A percentile compares a stretch with the other conserved stretches of the same genome.
Evolutionary conservation across 2,797 vertebrate genomes (phyloP).

Genomic region (Gadopsis bispinosus): DNA sequence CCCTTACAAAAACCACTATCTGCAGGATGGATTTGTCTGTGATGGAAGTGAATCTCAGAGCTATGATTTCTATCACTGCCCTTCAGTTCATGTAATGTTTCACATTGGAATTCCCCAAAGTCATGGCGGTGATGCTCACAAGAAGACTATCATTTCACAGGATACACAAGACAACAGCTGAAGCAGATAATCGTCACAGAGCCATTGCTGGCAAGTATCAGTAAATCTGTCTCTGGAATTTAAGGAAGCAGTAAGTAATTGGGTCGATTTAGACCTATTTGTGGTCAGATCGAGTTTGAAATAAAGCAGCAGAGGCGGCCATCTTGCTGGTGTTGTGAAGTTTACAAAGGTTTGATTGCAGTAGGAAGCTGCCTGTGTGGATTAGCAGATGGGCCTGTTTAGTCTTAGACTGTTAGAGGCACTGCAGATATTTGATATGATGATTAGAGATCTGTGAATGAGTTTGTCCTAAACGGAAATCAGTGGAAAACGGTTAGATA

Average conservation of each 20-base stretch:
- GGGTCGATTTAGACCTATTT: slow-evolving; percentile 82
- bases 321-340: slow-evolving; percentile 67
- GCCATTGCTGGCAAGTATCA: slow-evolving; percentile 74
- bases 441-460: slow-evolving; percentile 53
- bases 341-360: slow-evolving; percentile 82
- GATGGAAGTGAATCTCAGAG: not conserved
- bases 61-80: not conserved
- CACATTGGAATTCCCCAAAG: not conserved
- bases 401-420: slow-evolving; percentile 42
- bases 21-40: not conserved
- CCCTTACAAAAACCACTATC: not conserved
- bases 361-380: slow-evolving; percentile 75
- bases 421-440: slow-evolving; percentile 62
- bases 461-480: slow-evolving; percentile 1
- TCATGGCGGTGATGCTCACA: not conserved
- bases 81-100: not conserved
- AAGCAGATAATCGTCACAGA: slow-evolving; percentile 55
- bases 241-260: slow-evolving; percentile 85
- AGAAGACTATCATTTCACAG: slow-evolving; percentile 8
- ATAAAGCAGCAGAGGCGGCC: slow-evolving; percentile 79
- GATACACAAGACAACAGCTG: slow-evolving; percentile 44
- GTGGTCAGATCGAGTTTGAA: slow-evolving; percentile 78
- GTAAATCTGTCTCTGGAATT: slow-evolving; percentile 64
- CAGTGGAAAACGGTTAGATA: not conserved
- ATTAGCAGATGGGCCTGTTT: slow-evolving; percentile 74